These are phyloP conservation scores for Rhinoraja longicauda DNA, from an alignment of 2,797 vertebrate species.

Conservation along the genomic window DNA sequence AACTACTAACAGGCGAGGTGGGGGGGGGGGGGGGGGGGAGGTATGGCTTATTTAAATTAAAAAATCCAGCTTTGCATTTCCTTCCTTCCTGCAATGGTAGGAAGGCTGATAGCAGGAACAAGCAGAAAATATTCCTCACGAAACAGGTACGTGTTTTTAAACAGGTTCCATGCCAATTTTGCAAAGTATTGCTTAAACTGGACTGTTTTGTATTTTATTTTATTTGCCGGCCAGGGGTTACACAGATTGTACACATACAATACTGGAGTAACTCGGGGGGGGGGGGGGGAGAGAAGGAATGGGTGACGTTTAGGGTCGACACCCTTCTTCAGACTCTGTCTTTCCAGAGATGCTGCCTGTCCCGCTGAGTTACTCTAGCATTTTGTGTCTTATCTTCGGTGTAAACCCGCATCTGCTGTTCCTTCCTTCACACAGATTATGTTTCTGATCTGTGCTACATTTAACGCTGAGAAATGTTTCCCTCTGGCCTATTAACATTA, in stretches of 20 bases:
- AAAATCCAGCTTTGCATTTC: constrained; percentile 12
- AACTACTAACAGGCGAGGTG: background rate
- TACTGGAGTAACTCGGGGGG: no score
- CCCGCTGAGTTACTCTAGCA: no score
- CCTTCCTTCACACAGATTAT: background rate
- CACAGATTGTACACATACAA: background rate
- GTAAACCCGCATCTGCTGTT: no score
- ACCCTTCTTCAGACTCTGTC: no score
- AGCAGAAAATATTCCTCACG: background rate
- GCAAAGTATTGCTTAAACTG: background rate
- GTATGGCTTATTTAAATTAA: background rate
- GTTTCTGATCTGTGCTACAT: background rate
- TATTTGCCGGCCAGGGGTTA: background rate
- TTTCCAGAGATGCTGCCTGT: no score
- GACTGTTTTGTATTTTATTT: background rate
- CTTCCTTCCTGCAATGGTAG: background rate
- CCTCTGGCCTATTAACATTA: background rate
- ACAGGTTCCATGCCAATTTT: background rate
- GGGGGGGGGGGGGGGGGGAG: background rate
- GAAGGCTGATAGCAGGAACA: background rate
- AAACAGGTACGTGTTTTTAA: background rate
- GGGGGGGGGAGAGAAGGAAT: no score
- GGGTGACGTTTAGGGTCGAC: no score
- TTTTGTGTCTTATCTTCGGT: no score
- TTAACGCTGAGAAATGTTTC: background rate